These are phyloP conservation scores for Coelopa pilipes DNA, from an alignment of 2,888 invertebrate species.

Conservation along the genomic window DNA sequence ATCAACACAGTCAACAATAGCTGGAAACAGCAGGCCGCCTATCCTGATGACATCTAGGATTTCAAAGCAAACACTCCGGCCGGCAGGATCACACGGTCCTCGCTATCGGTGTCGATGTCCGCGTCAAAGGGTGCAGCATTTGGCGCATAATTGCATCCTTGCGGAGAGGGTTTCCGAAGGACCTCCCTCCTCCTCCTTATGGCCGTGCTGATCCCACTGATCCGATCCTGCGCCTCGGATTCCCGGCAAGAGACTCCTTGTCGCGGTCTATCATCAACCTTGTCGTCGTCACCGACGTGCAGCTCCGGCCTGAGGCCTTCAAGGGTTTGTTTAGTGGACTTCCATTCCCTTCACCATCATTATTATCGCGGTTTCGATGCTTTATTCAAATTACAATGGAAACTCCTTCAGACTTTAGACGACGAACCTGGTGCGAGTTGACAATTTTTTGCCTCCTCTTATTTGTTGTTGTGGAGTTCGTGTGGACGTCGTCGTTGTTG, in stretches of 20 bases:
- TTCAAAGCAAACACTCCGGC: constrained; percentile 19
- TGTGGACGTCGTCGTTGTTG: not conserved
- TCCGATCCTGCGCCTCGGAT: not conserved
- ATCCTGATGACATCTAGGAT: constrained; percentile 23
- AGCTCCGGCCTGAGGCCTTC: too few relatives aligned
- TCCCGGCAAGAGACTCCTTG: not conserved
- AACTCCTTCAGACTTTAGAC: constrained; percentile 2
- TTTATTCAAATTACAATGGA: constrained; percentile 35
- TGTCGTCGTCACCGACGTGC: constrained; percentile 1
- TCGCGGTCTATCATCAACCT: not conserved
- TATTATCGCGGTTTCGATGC: constrained; percentile 10
- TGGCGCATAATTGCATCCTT: constrained; percentile 24
- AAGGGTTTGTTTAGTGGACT: too few relatives aligned
- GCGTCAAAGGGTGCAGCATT: constrained; percentile 8
- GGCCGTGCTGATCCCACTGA: not conserved
- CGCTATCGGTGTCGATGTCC: not conserved
- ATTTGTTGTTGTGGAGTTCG: not conserved
- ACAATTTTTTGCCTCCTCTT: constrained; percentile 2
- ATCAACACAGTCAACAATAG: too few relatives aligned
- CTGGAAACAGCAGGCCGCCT: not conserved
- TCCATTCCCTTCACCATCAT: not conserved
- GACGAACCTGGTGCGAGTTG: not conserved
- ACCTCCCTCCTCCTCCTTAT: not conserved
- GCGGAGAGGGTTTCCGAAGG: not conserved
- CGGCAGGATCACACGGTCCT: not conserved